A percentile compares a stretch with the other conserved stretches of the same genome.
phyloP scores from a whole-genome alignment of 2,113 vertebrate species.

The Rhinoderma darwinii region DNA sequence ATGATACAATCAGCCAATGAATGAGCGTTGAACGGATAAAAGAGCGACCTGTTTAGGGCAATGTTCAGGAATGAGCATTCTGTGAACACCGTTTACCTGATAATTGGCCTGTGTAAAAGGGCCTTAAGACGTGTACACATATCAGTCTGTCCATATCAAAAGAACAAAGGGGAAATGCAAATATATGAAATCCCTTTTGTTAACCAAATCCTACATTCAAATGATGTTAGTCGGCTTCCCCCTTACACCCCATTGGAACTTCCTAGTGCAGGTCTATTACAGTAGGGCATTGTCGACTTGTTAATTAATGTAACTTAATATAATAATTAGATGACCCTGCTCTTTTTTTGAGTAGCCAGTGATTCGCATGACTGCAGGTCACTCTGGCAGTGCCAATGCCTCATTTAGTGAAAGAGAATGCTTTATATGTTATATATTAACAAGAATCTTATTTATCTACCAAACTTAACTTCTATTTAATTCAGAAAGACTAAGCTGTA shows the following conservation, averaged over 20 bases:
- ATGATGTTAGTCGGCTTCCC: not conserved
- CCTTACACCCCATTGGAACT: not conserved
- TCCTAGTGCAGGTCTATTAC: not conserved
- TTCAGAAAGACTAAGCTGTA: not conserved
- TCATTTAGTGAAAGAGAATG: not conserved
- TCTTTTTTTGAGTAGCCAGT: not conserved
- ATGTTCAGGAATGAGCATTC: too few relatives aligned
- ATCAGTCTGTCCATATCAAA: not conserved
- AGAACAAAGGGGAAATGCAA: slow-evolving; percentile 8
- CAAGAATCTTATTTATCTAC: slow-evolving; percentile 29
- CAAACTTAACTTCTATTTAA: not conserved
- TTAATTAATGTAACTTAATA: not conserved
- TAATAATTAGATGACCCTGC: not conserved
- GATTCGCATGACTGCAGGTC: not conserved
- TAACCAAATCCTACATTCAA: not conserved
- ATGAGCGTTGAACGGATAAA: too few relatives aligned
- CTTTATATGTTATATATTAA: slow-evolving; percentile 49
- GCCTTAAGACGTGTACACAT: not conserved
- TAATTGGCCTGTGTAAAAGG: too few relatives aligned
- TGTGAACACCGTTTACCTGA: too few relatives aligned
- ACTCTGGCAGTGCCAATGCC: not conserved
- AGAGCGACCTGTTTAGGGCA: too few relatives aligned
- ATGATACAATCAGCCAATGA: too few relatives aligned
- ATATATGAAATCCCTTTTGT: slow-evolving; percentile 8
- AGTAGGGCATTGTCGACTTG: not conserved